A percentile compares a stretch with the other conserved stretches of the same genome.
phyloP scores from a whole-genome alignment of 1,140 invertebrate species.

The Papilio xuthus region DNA sequence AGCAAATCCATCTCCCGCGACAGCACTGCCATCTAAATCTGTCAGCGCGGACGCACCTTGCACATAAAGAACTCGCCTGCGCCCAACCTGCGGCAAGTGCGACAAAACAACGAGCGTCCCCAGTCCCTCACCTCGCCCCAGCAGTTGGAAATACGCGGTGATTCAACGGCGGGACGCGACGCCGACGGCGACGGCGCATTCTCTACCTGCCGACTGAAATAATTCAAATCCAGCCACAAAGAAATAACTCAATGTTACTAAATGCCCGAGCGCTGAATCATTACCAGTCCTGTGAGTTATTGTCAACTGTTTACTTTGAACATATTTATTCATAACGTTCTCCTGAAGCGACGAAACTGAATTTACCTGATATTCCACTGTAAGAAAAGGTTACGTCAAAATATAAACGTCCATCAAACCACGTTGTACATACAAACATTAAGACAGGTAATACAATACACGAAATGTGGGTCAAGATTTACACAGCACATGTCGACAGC shows the following conservation, averaged over 20 bases:
- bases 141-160: slow-evolving; percentile 59
- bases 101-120: slow-evolving; percentile 56
- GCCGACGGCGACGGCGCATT: slow-evolving; percentile 41
- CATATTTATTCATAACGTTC: not conserved
- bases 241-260: slow-evolving; percentile 44
- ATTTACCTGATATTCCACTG: not conserved
- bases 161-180: slow-evolving; percentile 49
- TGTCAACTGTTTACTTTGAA: not conserved
- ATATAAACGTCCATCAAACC: not conserved
- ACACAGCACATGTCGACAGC: slow-evolving; percentile 10
- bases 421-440: slow-evolving; percentile 1
- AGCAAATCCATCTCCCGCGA: slow-evolving; percentile 29
- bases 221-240: slow-evolving; percentile 52
- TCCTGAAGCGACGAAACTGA: not conserved
- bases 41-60: slow-evolving; percentile 45
- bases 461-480: slow-evolving; percentile 36
- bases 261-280: slow-evolving; percentile 40
- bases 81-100: slow-evolving; percentile 55
- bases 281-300: slow-evolving; percentile 13
- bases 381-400: not conserved
- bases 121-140: slow-evolving; percentile 47
- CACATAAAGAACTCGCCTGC: slow-evolving; percentile 58
- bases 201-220: slow-evolving; percentile 53
- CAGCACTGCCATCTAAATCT: slow-evolving; percentile 51
- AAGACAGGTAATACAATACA: slow-evolving; percentile 30